These are phyloP conservation scores for Pterois miles DNA, from an alignment of 2,797 vertebrate species.

Conservation along the genomic window DNA sequence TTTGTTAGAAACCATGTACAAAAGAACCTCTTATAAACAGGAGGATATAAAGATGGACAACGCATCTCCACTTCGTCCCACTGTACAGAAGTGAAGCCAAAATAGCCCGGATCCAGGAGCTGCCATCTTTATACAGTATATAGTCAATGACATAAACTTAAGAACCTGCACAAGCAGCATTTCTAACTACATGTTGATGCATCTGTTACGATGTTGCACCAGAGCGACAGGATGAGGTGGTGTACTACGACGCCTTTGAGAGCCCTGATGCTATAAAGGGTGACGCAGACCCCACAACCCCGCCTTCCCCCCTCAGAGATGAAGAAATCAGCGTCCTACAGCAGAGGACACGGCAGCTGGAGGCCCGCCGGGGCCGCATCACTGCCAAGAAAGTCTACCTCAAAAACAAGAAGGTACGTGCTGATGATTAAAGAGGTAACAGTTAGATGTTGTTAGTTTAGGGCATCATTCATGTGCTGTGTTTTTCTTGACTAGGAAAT, in stretches of 20 bases:
- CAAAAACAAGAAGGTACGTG: constrained; percentile 95
- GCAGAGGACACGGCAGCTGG: constrained; percentile 93
- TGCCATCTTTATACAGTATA: too few species aligned
- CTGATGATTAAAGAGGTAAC: background rate
- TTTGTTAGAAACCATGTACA: background rate
- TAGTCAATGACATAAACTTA: too few species aligned
- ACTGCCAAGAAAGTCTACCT: constrained; percentile 99
- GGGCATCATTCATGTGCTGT: background rate
- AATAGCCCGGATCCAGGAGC: too few species aligned
- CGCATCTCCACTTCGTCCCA: too few species aligned
- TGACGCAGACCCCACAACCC: constrained; percentile 82
- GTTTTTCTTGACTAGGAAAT: constrained; percentile 87
- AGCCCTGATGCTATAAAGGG: constrained; percentile 96
- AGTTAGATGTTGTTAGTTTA: background rate
- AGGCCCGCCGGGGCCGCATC: constrained; percentile 95
- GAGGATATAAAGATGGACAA: too few species aligned
- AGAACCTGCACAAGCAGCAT: background rate
- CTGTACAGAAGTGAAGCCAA: too few species aligned
- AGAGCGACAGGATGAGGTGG: constrained; percentile 97
- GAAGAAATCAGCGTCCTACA: constrained; percentile 90
- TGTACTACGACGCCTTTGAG: constrained; percentile 97
- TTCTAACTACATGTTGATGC: background rate
- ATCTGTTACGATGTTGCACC: constrained; percentile 29
- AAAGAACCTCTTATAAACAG: too few species aligned
- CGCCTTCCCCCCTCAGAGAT: constrained; percentile 82